Evolutionary conservation across 2,113 vertebrate genomes (phyloP), one percentile per base, ranked within the genome.

Genomic region (Microcebus murinus): DNA sequence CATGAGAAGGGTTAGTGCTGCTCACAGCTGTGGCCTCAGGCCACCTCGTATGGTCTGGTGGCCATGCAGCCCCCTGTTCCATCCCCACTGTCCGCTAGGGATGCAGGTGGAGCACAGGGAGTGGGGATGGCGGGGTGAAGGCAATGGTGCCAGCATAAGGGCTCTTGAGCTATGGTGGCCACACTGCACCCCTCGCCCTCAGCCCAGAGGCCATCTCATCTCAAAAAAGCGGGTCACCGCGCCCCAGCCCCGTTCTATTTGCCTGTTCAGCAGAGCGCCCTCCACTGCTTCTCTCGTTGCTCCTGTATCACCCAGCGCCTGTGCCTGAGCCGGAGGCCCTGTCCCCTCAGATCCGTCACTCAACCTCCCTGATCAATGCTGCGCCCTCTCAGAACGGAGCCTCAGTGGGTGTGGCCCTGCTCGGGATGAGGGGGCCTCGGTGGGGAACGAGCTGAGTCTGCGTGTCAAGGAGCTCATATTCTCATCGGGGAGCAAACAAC

Each of bases 1-100:
- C 20, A 8, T 0, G 11, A 74, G 71, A 68, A 89, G 55, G 83
- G 52, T 8, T 14, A 13, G 74, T 52, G 45, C n/a, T 5, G 50
- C 57, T 91, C 45, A n/a, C 9, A 42, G 73, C 57, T n/a, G 59
- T 29, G 80, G 50, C 71, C 50, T 94, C 57, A 59, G 83, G 83
- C 71, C 52, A 42, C 67, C 52, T 59, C 27, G 1, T 31, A 6
- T 4, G 27, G n/a, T 15, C 71, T 34, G 6, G 68, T 81, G 74
- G 83, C 87, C 31, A 3, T 21, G 34, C 57, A 27, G 70, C 15
- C 29, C 17, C 29, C 23, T 85, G 59, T 34, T n/a, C 27, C 48
- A 31, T 27, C 21, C 55, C 55, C 48, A 63, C 61, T 34, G 73
- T 20, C 36, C 57, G 55, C 59, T 34, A 52, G 17, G 59, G 34